Evolutionary conservation across 2,113 vertebrate genomes (phyloP).

Genomic region (Nerophis lumbriciformis): DNA sequence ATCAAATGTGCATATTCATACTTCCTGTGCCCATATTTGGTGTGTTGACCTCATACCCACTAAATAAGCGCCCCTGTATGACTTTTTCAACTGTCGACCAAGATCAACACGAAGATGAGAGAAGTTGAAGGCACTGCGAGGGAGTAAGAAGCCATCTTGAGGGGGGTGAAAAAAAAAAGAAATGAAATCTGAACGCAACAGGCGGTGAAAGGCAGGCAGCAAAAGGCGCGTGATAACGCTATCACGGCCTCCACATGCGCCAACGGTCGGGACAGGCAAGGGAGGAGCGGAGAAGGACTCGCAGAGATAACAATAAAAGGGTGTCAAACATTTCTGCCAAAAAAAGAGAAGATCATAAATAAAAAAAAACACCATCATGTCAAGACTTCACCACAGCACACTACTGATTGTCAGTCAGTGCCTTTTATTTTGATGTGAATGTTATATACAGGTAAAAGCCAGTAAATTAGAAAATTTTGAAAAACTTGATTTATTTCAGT

Average conservation of each 20-base stretch:
- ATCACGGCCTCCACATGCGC: conserved; percentile 75
- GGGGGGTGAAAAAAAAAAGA: background rate
- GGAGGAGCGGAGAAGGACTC: conserved; percentile 52
- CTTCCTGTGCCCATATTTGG: background rate
- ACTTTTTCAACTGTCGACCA: conserved; percentile 16
- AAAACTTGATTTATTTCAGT: no score
- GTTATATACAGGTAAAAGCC: no score
- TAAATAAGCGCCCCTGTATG: conserved; percentile 35
- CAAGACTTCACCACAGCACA: conserved; percentile 32
- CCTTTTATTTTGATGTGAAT: background rate
- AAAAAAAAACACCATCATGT: background rate
- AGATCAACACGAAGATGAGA: background rate
- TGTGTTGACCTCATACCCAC: background rate
- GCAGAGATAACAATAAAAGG: conserved; percentile 51
- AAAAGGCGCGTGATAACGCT: conserved; percentile 80
- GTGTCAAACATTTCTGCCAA: conserved; percentile 4
- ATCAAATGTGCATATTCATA: no score
- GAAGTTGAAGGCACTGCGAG: conserved; percentile 1
- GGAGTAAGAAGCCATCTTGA: conserved; percentile 6
- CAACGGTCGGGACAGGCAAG: conserved; percentile 73
- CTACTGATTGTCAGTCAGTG: conserved; percentile 60
- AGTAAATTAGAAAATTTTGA: no score
- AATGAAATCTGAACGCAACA: conserved; percentile 79
- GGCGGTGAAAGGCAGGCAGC: conserved; percentile 37
- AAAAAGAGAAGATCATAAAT: conserved; percentile 12